These are phyloP conservation scores for Atethmia centrago DNA, from an alignment of 2,888 invertebrate genomes.

Conservation along the genomic window DNA sequence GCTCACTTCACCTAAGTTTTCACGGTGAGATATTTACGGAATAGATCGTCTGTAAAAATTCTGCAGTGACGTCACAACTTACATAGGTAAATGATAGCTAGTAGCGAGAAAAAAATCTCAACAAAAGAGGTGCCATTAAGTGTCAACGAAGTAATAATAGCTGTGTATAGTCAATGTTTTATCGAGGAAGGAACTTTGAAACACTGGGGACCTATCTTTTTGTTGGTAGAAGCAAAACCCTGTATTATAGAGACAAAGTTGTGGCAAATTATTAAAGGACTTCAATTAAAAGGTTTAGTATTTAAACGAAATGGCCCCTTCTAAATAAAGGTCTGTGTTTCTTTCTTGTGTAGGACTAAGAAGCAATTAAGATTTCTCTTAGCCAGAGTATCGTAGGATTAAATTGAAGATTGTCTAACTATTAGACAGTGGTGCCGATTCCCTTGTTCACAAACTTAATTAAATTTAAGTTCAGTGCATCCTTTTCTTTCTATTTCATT, in stretches of 20 bases:
- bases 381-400: neutral
- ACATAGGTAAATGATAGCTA: neutral
- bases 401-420: no score
- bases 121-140: conserved; percentile 34
- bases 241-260: conserved; percentile 24
- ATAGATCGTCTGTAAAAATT: neutral
- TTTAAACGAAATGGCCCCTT: neutral
- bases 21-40: no score
- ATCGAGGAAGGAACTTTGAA: conserved; percentile 36
- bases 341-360: neutral
- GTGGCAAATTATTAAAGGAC: conserved; percentile 19
- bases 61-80: neutral
- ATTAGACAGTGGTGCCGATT: no score
- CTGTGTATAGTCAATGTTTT: conserved; percentile 48
- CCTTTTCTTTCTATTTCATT: no score
- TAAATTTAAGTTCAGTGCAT: no score
- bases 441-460: no score
- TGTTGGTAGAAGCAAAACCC: conserved; percentile 35
- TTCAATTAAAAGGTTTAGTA: conserved; percentile 25
- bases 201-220: conserved; percentile 35
- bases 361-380: neutral
- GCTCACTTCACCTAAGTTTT: no score
- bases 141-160: conserved; percentile 53
- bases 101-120: conserved; percentile 28
- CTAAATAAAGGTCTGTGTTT: neutral